Base-by-base conservation (phyloP, 2,113 vertebrate species). In the Nyctibius bracteatus region DNA sequence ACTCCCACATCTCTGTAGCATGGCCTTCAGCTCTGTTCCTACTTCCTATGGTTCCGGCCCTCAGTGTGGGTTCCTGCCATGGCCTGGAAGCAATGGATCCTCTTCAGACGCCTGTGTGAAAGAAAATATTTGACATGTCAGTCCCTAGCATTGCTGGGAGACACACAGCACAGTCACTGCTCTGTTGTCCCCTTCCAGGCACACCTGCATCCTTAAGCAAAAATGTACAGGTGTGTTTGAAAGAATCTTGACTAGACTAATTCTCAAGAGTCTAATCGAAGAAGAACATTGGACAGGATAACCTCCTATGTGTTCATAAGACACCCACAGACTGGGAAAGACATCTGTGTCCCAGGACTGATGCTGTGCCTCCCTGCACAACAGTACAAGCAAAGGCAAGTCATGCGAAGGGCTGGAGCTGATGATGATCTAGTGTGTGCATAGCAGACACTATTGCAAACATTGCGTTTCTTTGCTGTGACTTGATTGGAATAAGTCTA, bases 341-440 rank as follows among this genome's bases (percentile, higher is more conserved):
- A 10, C 11, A 68, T 18, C 10, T 0, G 0, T n/a, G 12, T 54
- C 31, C 39, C 44, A 23, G 33, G 31, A 39, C 8, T 2, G 2
- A 49, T 28, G 8, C 35, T 89, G 23, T 44, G 28, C 28, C 19
- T 63, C 18, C 28, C 20, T 43, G 52, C 25, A 43, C 13, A 70
- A 39, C 10, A 7, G 57, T 7, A 68, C 3, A 5, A 59, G 6
- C 31, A 63, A 63, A 62, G 24, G 5, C 25, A 37, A 57, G 25
- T 52, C 10, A 57, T 25, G 6, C 13, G 58, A 72, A 63, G 37
- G 41, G 33, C 31, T 25, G 23, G 10, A 58, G 5, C 37, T 44
- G 16, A 12, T 33, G 27, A 18, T 54, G 23, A n/a, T 58, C 43
- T 44, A 7, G 43, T 25, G 5, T 19, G n/a, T 22, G 19, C 10